Evolutionary conservation across 2,113 vertebrate species (phyloP), one percentile per base, ranked within the genome.

Genomic region (Gavialis gangeticus): DNA sequence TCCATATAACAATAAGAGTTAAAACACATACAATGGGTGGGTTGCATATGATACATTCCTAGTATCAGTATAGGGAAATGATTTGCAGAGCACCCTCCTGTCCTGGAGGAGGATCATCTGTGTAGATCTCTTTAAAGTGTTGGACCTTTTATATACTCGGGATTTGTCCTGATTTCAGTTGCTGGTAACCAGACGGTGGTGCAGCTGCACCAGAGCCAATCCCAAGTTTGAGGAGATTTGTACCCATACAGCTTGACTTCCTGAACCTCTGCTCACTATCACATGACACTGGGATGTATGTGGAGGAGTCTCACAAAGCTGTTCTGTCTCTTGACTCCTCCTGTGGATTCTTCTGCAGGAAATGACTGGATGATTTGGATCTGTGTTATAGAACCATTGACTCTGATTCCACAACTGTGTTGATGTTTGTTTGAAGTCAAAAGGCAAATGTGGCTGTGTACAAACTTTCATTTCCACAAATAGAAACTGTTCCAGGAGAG

Each of bases 1-100:
- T 82, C 69, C 0, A 0, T 71, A 8, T 6, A 92, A 66, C 2
- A 4, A 58, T 94, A 0, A 1, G 28, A 79, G 37, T 81, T 87
- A 78, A 82, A 55, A 81, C 2, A 0, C 3, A 56, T 55, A 14
- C 0, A 0, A 58, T 5, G 1, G 58, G 66, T 67, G 28, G 63
- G 55, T 62, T 94, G 83, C 58, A 25, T 78, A 60, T 16, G 34
- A 69, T 3, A 6, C 4, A 24, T 54, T 83, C 66, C 46, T 2
- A 2, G 14, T 19, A 30, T n/a, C 15, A 79, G 57, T 37, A 27
- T 1, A 13, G 55, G 1, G 3, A 67, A 82, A 57, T 1, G 1
- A 55, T 80, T 19, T 0, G 5, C 46, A 34, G 57, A 37, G 28
- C 16, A 3, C 8, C 28, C 12, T 69, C 34, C 73, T 18, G 12